Conservation (phyloP, 2,797 vertebrate genomes). For the Buphagus erythrorhynchus region DNA sequence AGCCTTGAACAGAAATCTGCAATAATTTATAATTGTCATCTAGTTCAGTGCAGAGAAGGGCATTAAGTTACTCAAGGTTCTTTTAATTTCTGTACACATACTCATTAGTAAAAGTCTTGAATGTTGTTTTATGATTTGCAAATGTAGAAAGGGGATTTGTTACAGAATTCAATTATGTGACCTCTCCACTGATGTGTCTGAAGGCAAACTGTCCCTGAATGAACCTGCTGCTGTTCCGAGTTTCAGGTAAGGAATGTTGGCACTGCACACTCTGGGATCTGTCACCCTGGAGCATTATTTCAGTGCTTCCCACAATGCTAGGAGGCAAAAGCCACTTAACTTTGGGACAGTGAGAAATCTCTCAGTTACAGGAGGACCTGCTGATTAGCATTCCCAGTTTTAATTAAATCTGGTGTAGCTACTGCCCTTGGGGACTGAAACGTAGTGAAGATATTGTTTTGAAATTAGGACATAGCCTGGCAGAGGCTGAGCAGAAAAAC, state of each 20-base stretch:
- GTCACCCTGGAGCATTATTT: background rate
- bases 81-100: background rate
- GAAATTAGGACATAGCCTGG: constrained; percentile 32
- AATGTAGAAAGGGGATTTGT: background rate
- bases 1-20: background rate
- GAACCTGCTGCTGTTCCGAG: background rate
- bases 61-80: background rate
- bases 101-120: background rate
- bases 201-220: background rate
- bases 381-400: constrained; percentile 47
- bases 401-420: constrained; percentile 39
- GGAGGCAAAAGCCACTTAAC: background rate
- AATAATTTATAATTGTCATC: background rate
- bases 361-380: background rate
- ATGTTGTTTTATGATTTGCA: background rate
- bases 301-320: background rate
- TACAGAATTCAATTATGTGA: background rate
- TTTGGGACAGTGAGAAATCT: background rate
- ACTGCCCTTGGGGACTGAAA: background rate
- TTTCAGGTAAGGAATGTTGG: background rate
- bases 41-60: background rate
- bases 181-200: background rate
- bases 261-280: background rate
- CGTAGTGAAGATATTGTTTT: background rate
- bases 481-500: background rate